Evolutionary conservation across 2,797 vertebrate genomes (phyloP).

Genomic region (Poeciliopsis gracilis): DNA sequence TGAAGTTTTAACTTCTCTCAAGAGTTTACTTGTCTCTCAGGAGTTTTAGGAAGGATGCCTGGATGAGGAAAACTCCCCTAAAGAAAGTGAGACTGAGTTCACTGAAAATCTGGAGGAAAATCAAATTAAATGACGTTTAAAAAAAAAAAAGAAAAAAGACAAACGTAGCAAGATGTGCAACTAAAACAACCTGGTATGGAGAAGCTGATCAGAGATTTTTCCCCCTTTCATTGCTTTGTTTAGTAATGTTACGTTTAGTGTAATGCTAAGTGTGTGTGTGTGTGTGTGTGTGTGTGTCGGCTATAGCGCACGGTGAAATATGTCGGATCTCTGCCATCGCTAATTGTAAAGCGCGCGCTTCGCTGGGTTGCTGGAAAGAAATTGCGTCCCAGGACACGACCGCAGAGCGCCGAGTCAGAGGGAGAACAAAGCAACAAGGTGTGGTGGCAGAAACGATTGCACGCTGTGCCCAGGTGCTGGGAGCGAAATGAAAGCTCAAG

Average conservation of each 20-base stretch:
- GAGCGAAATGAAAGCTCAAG: conserved; percentile 64
- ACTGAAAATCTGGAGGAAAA: background rate
- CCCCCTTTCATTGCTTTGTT: background rate
- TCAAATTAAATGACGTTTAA: background rate
- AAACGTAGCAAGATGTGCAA: background rate
- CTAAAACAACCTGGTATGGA: background rate
- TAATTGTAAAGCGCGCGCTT: conserved; percentile 9
- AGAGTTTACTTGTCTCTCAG: background rate
- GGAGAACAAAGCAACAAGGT: conserved; percentile 49
- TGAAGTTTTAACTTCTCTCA: background rate
- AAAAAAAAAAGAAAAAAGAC: background rate
- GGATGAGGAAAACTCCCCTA: background rate
- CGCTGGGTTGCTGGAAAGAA: conserved; percentile 9
- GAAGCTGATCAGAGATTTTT: background rate
- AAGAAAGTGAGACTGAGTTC: background rate
- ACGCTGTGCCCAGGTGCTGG: conserved; percentile 51
- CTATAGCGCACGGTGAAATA: background rate
- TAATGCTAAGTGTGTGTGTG: background rate
- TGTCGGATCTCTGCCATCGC: background rate
- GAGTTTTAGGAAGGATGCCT: background rate
- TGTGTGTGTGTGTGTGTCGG: background rate
- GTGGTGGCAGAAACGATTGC: conserved; percentile 58
- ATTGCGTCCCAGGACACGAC: conserved; percentile 17
- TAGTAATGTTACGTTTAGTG: background rate
- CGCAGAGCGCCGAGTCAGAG: background rate